Evolutionary conservation across 2,113 vertebrate species (phyloP).

Genomic region (Anguilla rostrata): DNA sequence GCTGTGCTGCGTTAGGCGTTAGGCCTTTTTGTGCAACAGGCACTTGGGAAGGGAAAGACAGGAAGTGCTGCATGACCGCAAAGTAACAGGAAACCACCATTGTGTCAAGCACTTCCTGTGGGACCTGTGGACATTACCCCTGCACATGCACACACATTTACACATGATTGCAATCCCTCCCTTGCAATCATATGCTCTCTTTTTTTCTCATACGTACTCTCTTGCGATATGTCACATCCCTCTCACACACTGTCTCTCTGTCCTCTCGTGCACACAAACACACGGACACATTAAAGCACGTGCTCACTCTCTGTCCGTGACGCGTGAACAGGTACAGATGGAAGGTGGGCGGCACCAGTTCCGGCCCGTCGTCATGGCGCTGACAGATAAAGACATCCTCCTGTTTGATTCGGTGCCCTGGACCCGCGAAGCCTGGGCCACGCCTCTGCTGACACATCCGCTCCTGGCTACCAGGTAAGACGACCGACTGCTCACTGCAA

Average conservation of each 20-base stretch:
- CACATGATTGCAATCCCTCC: not conserved
- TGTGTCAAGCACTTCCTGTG: conserved; percentile 44
- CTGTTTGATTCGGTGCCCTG: conserved; percentile 90
- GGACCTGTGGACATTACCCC: conserved; percentile 31
- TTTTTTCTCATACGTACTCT: no score
- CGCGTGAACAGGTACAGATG: conserved; percentile 70
- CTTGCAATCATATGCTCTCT: no score
- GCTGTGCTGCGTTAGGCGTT: conserved; percentile 18
- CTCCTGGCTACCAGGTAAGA: conserved; percentile 89
- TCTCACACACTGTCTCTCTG: no score
- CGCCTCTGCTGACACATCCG: conserved; percentile 85
- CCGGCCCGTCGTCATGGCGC: conserved; percentile 83
- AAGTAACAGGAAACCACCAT: conserved; percentile 35
- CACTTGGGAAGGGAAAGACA: conserved; percentile 21
- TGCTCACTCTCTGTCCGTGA: not conserved
- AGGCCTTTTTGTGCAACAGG: not conserved
- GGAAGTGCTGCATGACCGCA: conserved; percentile 40
- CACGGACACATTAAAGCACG: conserved; percentile 17
- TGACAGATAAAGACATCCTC: conserved; percentile 93
- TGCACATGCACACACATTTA: not conserved
- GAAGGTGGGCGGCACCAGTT: conserved; percentile 86
- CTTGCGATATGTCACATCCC: no score
- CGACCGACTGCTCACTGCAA: not conserved
- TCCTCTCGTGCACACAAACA: not conserved
- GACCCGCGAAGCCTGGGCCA: conserved; percentile 86